A percentile compares a stretch with the other conserved stretches of the same genome.
phyloP scores from a whole-genome alignment of 23 tunicate species.

The Corella eumyota region DNA sequence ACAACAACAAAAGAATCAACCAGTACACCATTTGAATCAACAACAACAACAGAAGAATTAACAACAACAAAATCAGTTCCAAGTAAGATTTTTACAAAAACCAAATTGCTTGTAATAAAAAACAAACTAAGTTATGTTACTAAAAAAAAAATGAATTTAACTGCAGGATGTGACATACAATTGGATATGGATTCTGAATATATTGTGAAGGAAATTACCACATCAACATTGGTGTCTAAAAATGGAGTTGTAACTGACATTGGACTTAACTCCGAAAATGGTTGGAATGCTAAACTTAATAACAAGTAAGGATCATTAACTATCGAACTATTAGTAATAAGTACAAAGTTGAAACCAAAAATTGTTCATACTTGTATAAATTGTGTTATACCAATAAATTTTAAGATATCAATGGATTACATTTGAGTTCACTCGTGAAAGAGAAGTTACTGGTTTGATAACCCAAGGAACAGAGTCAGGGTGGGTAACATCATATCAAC shows the following conservation, averaged over 20 bases:
- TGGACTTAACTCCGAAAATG: neutral
- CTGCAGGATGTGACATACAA: too few relatives aligned
- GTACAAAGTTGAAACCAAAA: too few relatives aligned
- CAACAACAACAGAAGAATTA: neutral
- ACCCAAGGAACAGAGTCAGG: neutral
- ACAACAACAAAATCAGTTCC: neutral
- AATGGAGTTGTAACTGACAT: neutral
- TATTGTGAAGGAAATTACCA: too few relatives aligned
- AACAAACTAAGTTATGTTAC: too few relatives aligned
- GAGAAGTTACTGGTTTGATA: neutral
- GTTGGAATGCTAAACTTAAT: constrained; percentile 3
- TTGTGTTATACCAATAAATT: neutral
- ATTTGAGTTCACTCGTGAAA: neutral
- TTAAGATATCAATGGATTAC: constrained; percentile 7
- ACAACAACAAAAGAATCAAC: neutral
- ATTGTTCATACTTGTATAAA: too few relatives aligned
- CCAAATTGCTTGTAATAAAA: too few relatives aligned
- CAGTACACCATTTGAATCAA: neutral
- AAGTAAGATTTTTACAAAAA: neutral
- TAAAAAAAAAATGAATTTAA: too few relatives aligned
- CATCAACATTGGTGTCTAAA: constrained; percentile 1
- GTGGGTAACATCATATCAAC: constrained; percentile 1
- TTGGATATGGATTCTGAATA: too few relatives aligned
- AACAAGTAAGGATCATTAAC: constrained; percentile 9
- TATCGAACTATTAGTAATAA: too few relatives aligned